Evolutionary conservation across 2,888 invertebrate species (phyloP).

Genomic region (Tachina lurida): DNA sequence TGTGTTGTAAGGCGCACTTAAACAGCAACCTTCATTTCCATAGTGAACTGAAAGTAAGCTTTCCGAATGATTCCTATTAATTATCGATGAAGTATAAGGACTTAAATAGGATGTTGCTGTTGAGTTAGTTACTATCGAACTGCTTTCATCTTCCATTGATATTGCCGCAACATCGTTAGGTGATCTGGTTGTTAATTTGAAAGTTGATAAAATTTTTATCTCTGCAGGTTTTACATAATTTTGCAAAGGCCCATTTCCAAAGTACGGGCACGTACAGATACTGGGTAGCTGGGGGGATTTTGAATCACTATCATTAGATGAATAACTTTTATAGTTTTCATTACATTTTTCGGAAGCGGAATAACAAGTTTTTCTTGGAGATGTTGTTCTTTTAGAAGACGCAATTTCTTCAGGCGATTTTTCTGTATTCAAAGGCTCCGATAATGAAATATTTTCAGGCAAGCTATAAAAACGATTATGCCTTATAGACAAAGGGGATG

Average conservation of each 20-base stretch:
- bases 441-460: slow-evolving; percentile 78
- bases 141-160: slow-evolving; percentile 72
- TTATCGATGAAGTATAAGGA: slow-evolving; percentile 71
- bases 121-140: slow-evolving; percentile 61
- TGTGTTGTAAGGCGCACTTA: slow-evolving; percentile 83
- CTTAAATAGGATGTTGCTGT: slow-evolving; percentile 79
- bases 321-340: slow-evolving; percentile 21
- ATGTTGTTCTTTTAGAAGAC: slow-evolving; percentile 22
- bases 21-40: slow-evolving; percentile 74
- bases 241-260: slow-evolving; percentile 87
- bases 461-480: slow-evolving; percentile 80
- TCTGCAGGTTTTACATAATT: slow-evolving; percentile 83
- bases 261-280: slow-evolving; percentile 92
- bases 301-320: slow-evolving; percentile 50
- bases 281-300: slow-evolving; percentile 86
- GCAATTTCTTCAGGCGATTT: slow-evolving; percentile 48
- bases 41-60: slow-evolving; percentile 75
- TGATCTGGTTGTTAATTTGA: slow-evolving; percentile 76
- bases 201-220: slow-evolving; percentile 84
- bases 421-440: slow-evolving; percentile 39
- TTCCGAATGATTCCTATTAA: slow-evolving; percentile 70
- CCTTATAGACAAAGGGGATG: slow-evolving; percentile 73
- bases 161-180: slow-evolving; percentile 73
- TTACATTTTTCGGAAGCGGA: slow-evolving; percentile 73
- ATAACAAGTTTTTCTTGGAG: slow-evolving; percentile 69